Evolutionary conservation across 2,888 invertebrate species (phyloP), one percentile per base, ranked within the genome.

Genomic region (Drosophila macrospina): DNA sequence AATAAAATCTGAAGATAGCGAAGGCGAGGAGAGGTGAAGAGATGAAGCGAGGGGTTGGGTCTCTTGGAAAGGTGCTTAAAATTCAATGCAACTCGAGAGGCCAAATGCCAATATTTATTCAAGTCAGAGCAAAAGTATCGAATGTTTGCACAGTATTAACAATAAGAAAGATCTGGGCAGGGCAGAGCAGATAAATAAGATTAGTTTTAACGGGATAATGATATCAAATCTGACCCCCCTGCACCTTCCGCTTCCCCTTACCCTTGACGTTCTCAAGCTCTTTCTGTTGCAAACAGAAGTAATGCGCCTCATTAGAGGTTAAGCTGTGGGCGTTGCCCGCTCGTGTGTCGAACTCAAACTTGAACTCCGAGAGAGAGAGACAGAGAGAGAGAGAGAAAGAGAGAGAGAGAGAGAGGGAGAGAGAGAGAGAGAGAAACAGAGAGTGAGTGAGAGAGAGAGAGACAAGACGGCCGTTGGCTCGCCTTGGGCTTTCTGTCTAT

Each of bases 271-370:
- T n/a, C n/a, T 1, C 28, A 7, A 6, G 5, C 28, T 7, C 28
- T 28, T 2, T 28, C 28, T 28, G 6, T 28, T 8, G 2, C 28
- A 6, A 63, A 63, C 85, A 76, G 59, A 76, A 82, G 86, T 82
- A 86, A 86, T 87, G 80, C 80, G 80, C 71, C 84, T 84, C 84
- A 84, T 84, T 84, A 84, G 88, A 78, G 82, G 79, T 65, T 87
- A 75, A 80, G 86, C 85, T 70, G 59, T 66, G 72, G 71, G 75
- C 74, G 71, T 50, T 42, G 61, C 55, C 45, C 60, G 28, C 20
- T 63, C 55, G 61, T 65, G 61, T 63, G 51, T 50, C 54, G 1
- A 48, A 52, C 72, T 47, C 51, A n/a, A 28, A 13, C 36, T 36
- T 37, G 1, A 16, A 30, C 16, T 16, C 28, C 7, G 32, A 6